Evolutionary conservation across 2,797 vertebrate genomes (phyloP), one percentile per base, ranked within the genome.

Genomic region (Danio kyathit): DNA sequence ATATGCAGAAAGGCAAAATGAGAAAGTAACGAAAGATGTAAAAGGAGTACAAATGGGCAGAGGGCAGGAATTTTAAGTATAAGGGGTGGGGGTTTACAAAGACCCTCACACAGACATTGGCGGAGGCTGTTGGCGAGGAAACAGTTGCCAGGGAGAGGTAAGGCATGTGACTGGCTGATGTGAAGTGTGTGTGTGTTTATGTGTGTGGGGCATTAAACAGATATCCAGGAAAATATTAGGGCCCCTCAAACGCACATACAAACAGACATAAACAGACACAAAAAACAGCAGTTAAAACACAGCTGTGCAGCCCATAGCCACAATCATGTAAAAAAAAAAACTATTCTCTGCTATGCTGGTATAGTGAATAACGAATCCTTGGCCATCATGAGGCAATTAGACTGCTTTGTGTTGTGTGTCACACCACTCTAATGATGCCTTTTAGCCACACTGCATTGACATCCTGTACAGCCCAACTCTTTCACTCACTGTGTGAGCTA

Each of bases 11-110:
- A 87, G 85, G 81, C 80, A 89, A 71, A 64, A 49, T 43, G 46
- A 56, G 88, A 87, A 88, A 91, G 89, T 84, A 86, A 72, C 66
- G 72, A 87, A 89, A 88, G 77, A 89, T 88, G 84, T 82, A 77
- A 60, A 61, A 77, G 83, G 40, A 75, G 81, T 85, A 81, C 75
- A 74, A 69, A 60, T 59, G 16, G 72, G 61, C 73, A 71, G 16
- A 67, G 29, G 69, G 65, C 16, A 73, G 83, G 80, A 75, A 82
- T 69, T 70, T 43, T 74, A 76, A 76, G 57, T 69, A 87, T 79
- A 84, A 84, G 64, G 19, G 65, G 19, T 69, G 87, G 86, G 72
- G 86, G 74, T 10, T 29, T 40, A 64, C 29, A 74, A 64, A 16
- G 71, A 57, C 43, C 71, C 64, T 70, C 71, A 73, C 63, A 67